Evolutionary conservation across 2,797 vertebrate species (phyloP), one percentile per base, ranked within the genome.

Genomic region (Acropternis orthonyx): DNA sequence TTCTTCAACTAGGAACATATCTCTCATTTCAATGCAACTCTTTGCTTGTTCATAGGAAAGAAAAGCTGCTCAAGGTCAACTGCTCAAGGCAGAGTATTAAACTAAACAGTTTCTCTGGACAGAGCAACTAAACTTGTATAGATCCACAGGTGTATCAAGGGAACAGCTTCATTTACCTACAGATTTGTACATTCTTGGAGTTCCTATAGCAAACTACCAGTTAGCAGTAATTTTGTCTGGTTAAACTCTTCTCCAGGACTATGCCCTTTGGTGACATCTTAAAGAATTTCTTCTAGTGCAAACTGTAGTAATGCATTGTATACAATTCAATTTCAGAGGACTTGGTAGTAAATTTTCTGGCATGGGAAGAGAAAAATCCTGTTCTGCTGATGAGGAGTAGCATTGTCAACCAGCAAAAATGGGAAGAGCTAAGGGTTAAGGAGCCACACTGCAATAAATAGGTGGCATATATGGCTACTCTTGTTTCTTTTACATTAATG

Each of bases 1-100:
- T 97, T 95, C 77, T 92, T 97, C 95, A 97, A 95, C 97, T 97
- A 97, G 97, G 98, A 97, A 96, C 69, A 86, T 94, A 95, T 93
- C 96, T 97, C 91, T 96, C 75, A 59, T 72, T 96, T 92, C 95
- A 94, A 84, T 93, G 63, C 83, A 96, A 89, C 94, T 94, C 72
- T 97, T 97, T 93, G 93, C 69, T 86, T 5, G 3, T 55, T 68
- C 22, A 14, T 27, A 97, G 93, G 92, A 96, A 89, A 82, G 82
- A 97, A 74, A 88, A 82, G 55, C 46, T 78, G 58, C 74, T 95
- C 56, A 27, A 28, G 27, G n/a, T 52, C 37, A 7, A 18, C 52
- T 54, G 63, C 21, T 68, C 20, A 61, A 56, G 48, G n/a, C 32
- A 78, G 14, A 78, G 14, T 6, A 10, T 63, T 58, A 54, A 75